Evolutionary conservation across 2,888 invertebrate genomes (phyloP), one percentile per base, ranked within the genome.

Genomic region (Hydropsyche betteni): DNA sequence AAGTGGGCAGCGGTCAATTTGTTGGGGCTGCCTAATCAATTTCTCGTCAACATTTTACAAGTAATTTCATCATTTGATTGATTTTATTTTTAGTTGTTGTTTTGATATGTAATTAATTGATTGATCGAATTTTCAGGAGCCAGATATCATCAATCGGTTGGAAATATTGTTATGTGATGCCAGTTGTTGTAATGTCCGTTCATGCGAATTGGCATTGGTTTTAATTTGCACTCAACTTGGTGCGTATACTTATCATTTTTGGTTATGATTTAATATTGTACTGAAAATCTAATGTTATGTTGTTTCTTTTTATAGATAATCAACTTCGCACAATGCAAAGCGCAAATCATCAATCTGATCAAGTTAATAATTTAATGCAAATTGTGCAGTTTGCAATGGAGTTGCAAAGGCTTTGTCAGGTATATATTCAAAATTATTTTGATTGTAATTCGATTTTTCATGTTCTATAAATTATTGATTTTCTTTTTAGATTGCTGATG

Each of bases 91-190:
- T 4, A 52, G 68, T 72, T 68, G 36, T 12, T n/a, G 3, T 51
- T 51, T 51, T 8, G n/a, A 51, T 51, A 2, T 51, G 51, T 51
- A 72, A 52, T 36, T 34, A n/a, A 38, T 36, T 14, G 12, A 16
- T 44, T 10, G 24, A 2, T 72, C 4, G 1, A 24, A 24, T 44
- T 55, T 58, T 72, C 58, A 72, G 89, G 90, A 89, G 81, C 88
- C 89, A 68, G 91, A 91, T 81, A 83, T 93, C 74, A 87, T 90
- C 79, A 90, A 91, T 81, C 88, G 91, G 80, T 84, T 96, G 81
- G 94, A 94, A 86, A 91, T 94, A 79, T 88, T 93, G 64, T 88
- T 90, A 77, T 93, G 94, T 81, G 92, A 94, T 84, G 91, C 93
- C 2, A 89, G 89, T 76, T 93, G 94, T 79, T 91, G 91, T 52